Evolutionary conservation across 2,888 invertebrate genomes (phyloP), one percentile per base, ranked within the genome.

Genomic region (Pteria penguin): DNA sequence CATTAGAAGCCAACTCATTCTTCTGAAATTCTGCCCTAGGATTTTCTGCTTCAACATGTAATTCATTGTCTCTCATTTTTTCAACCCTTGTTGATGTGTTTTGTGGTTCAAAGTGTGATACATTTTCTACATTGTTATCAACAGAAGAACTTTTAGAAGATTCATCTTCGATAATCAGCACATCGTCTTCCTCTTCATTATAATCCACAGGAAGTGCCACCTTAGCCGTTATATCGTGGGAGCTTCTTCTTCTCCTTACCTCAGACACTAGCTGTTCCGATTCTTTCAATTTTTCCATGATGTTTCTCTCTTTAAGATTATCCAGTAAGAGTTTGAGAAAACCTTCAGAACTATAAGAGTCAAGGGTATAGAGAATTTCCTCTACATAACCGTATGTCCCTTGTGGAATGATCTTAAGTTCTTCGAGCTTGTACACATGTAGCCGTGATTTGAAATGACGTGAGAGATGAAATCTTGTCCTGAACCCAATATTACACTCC

Each of bases 371-470:
- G 83, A 98, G 94, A 93, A 97, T 96, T 79, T 78, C 72, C 93
- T 97, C 98, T 90, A 98, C 95, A 93, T 98, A 97, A 11, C 97
- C 97, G 91, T 97, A 97, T 60, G 97, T 96, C 70, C 98, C 98
- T 90, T 97, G 97, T 0, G 98, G 98, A 84, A 98, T 93, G 93
- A 97, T 97, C 74, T 97, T 97, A 81, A 97, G 93, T 90, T 97
- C 97, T 92, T 98, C 98, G 80, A 98, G 93, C 87, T 96, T 96
- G 95, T 97, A 97, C 57, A 98, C 97, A 91, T 98, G 98, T 94
- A 97, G 96, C 93, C 98, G 98, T 81, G 97, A 97, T 73, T 98
- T 95, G 78, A 99, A 94, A 94, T 99, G 99, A 92, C 98, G 98
- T 0, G 98, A 98, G 87, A 99, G 93, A 92, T 98, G 98, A 0